Percentiles rank a stretch among this genome's conserved stretches.
Evolutionary conservation across 2,888 invertebrate genomes (phyloP).

Genomic region (Subacronicta megacephala): DNA sequence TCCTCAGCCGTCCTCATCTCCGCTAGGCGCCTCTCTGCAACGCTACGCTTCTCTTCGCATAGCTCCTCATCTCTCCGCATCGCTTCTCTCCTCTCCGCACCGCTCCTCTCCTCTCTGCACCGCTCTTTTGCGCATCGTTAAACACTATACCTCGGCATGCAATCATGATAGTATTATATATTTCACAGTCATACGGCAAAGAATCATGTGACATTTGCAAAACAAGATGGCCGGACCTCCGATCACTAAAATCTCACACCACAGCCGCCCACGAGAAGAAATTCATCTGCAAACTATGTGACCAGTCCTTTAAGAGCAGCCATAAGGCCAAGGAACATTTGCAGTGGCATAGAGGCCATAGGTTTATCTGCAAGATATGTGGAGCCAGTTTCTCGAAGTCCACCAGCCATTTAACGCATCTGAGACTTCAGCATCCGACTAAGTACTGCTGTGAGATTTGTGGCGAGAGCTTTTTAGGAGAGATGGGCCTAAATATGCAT

Average conservation of each 20-base stretch:
- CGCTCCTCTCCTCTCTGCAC: not conserved
- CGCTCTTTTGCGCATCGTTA: not conserved
- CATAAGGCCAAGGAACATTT: slow-evolving; percentile 76
- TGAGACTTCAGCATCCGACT: slow-evolving; percentile 74
- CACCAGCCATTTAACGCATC: slow-evolving; percentile 76
- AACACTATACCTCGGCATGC: no score
- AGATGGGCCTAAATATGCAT: slow-evolving; percentile 74
- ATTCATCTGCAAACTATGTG: slow-evolving; percentile 73
- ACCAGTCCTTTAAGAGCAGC: slow-evolving; percentile 64
- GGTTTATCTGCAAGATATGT: slow-evolving; percentile 72
- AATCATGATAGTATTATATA: no score
- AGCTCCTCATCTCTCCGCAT: no score
- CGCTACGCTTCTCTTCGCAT: not conserved
- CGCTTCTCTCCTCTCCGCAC: not conserved
- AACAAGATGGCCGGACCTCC: slow-evolving; percentile 63
- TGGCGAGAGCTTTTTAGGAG: slow-evolving; percentile 74
- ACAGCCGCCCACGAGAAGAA: slow-evolving; percentile 68
- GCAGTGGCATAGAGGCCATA: slow-evolving; percentile 75
- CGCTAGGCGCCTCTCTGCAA: not conserved
- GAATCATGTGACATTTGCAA: slow-evolving; percentile 70
- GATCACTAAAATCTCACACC: slow-evolving; percentile 64
- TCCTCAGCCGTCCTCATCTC: no score
- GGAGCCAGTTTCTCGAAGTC: slow-evolving; percentile 71
- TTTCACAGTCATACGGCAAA: slow-evolving; percentile 66
- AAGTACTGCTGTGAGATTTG: slow-evolving; percentile 71